phyloP scores from a whole-genome alignment of 2,888 invertebrate genomes.

The Scaptomyza reducta region DNA sequence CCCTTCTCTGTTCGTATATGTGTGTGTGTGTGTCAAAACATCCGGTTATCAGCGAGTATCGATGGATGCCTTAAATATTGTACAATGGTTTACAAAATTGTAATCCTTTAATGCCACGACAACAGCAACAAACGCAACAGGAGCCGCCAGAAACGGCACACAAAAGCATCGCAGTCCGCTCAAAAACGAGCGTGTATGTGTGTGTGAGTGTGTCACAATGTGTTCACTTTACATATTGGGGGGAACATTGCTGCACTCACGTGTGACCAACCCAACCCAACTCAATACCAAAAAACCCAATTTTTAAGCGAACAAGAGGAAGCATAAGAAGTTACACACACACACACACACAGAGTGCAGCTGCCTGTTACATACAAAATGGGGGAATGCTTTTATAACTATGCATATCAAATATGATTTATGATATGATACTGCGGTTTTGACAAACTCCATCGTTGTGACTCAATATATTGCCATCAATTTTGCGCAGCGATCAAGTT shows the following conservation, averaged over 20 bases:
- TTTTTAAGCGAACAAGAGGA: conserved; percentile 9
- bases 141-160: conserved; percentile 8
- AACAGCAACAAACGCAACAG: conserved; percentile 25
- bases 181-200: conserved; percentile 12
- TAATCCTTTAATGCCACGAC: conserved; percentile 43
- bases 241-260: conserved; percentile 35
- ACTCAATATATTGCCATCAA: conserved; percentile 11
- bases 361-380: conserved; percentile 1
- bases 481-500: conserved; percentile 1
- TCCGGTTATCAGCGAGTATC: conserved; percentile 8
- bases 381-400: conserved; percentile 3
- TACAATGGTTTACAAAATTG: conserved; percentile 38
- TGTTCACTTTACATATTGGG: conserved; percentile 30
- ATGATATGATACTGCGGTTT: conserved; percentile 17
- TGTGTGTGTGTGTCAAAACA: conserved; percentile 9
- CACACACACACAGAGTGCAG: not conserved
- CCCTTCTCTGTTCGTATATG: not conserved
- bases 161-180: conserved; percentile 9
- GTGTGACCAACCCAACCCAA: conserved; percentile 1
- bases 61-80: conserved; percentile 28
- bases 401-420: conserved; percentile 17
- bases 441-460: conserved; percentile 12
- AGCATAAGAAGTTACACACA: conserved; percentile 9
- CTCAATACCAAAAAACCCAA: conserved; percentile 15
- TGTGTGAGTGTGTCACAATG: conserved; percentile 1